phyloP scores from a whole-genome alignment of 2,113 vertebrate genomes.

The Scolopax mira region DNA sequence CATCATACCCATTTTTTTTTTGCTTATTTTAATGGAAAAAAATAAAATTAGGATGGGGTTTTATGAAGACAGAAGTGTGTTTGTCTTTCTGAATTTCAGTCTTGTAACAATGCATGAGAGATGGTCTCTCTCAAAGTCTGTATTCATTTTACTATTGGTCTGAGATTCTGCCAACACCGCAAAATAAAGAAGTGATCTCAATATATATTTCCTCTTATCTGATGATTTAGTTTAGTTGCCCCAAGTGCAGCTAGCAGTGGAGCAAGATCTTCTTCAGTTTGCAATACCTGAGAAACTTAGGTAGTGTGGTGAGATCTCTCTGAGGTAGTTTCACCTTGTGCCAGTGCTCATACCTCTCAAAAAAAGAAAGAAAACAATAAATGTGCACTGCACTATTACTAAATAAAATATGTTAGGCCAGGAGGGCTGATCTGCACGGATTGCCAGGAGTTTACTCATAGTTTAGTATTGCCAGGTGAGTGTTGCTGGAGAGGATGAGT shows the following conservation, averaged over 20 bases:
- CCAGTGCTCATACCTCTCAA: neutral
- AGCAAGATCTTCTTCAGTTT: neutral
- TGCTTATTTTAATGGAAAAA: neutral
- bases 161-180: neutral
- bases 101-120: neutral
- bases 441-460: rapidly evolving
- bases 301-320: neutral
- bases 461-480: neutral
- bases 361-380: neutral
- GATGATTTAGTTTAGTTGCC: neutral
- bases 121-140: neutral
- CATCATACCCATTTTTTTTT: neutral
- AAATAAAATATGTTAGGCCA: neutral
- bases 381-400: neutral
- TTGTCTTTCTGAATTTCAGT: neutral
- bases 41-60: neutral
- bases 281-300: neutral
- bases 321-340: neutral
- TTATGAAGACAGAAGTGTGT: neutral
- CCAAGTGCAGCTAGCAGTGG: neutral
- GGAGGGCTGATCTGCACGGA: neutral
- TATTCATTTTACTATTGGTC: neutral
- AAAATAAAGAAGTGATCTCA: neutral
- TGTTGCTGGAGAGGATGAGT: rapidly evolving
- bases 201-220: neutral